These are phyloP conservation scores for Rhadina sibilatrix DNA, from an alignment of 2,113 vertebrate genomes.

Conservation along the genomic window DNA sequence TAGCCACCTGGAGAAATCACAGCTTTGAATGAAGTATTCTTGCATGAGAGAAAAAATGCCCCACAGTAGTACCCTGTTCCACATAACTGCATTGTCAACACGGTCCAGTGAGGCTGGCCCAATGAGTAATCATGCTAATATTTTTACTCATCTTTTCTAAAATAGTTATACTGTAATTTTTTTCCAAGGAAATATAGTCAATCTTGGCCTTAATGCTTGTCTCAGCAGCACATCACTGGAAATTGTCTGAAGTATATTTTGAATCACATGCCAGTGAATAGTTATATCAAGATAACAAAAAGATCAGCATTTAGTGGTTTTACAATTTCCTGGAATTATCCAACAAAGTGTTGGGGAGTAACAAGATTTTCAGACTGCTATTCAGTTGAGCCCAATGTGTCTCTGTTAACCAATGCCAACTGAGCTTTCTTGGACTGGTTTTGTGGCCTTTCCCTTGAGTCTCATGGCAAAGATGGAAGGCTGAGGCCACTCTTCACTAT, in stretches of 20 bases:
- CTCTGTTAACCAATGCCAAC: neutral
- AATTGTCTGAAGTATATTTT: conserved; percentile 23
- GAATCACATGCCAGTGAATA: conserved; percentile 36
- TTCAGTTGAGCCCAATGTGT: neutral
- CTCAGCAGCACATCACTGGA: conserved; percentile 33
- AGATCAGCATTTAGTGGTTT: neutral
- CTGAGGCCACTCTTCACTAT: neutral
- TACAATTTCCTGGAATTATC: neutral
- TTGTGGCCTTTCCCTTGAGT: neutral
- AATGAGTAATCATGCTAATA: neutral
- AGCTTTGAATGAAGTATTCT: neutral
- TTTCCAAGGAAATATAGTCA: conserved; percentile 61
- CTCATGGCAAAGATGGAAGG: neutral
- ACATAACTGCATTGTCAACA: neutral
- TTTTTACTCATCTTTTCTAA: conserved; percentile 45
- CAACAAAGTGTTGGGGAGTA: neutral
- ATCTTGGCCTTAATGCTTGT: conserved; percentile 15
- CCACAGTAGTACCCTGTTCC: neutral
- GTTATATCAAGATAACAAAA: neutral
- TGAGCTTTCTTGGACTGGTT: neutral
- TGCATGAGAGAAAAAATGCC: neutral
- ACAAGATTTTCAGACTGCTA: neutral
- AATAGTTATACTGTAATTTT: conserved; percentile 33
- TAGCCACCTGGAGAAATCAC: neutral
- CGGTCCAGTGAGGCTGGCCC: neutral